These are phyloP conservation scores for Nysson spinosus DNA, from an alignment of 2,888 invertebrate genomes.

Conservation along the genomic window DNA sequence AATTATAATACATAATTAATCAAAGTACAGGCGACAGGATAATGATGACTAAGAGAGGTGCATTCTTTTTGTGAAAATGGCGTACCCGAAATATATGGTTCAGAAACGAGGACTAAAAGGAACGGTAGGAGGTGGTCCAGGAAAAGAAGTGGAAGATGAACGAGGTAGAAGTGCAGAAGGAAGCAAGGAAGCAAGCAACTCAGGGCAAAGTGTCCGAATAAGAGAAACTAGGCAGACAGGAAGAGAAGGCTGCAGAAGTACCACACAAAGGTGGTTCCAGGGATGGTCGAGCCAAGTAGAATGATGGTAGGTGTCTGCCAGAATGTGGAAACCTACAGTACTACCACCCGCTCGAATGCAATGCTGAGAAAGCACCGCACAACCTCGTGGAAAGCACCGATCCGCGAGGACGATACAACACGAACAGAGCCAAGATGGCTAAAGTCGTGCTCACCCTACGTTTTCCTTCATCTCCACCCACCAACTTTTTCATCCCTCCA, in stretches of 20 bases:
- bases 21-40: neutral
- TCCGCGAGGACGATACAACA: constrained; percentile 67
- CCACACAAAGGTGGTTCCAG: constrained; percentile 46
- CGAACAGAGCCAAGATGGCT: constrained; percentile 58
- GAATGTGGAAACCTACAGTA: constrained; percentile 38
- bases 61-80: neutral
- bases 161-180: neutral
- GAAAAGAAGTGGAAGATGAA: constrained; percentile 8
- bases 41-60: constrained; percentile 4
- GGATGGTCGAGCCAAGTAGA: constrained; percentile 23
- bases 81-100: neutral
- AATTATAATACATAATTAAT: neutral
- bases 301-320: constrained; percentile 43
- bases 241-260: constrained; percentile 29
- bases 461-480: neutral
- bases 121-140: neutral
- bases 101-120: constrained; percentile 37
- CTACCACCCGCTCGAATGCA: constrained; percentile 10
- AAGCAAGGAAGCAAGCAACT: constrained; percentile 1
- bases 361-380: constrained; percentile 60
- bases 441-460: constrained; percentile 39
- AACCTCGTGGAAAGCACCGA: constrained; percentile 55
- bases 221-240: constrained; percentile 29
- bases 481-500: neutral
- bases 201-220: constrained; percentile 28